Base-by-base conservation (phyloP, 2,797 vertebrate species). In the Notolepis coatsorum region DNA sequence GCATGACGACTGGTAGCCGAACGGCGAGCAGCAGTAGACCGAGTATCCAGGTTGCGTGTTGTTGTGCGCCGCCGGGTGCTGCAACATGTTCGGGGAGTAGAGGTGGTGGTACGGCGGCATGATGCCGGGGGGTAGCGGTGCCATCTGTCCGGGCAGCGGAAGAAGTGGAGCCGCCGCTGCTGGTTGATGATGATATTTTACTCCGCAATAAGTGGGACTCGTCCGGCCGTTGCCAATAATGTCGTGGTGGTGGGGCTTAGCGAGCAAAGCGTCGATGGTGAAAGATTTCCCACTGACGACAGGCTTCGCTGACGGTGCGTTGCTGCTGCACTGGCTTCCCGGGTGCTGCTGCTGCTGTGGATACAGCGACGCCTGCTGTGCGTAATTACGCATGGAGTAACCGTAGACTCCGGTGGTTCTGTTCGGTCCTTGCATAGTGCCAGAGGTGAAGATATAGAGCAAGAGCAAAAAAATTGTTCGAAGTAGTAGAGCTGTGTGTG, bases 251-350 rank as follows among this genome's bases (percentile, higher is more conserved):
- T 89, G 88, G 0, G 94, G 87, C 41, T 84, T 92, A 7, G 93
- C 92, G 27, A 96, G 92, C 54, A 96, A 82, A 38, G 95, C 92
- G 6, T 96, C 95, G 21, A 95, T 93, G 2, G 94, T 94, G 86
- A 96, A 96, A 0, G 95, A 89, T 59, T 92, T 92, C 4, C 84
- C 89, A 10, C 21, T 68, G 42, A 68, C 28, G 42, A 68, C 28
- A n/a, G 79, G 80, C 60, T 87, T 91, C 10, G 88, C 30, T 0
- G 62, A 9, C 0, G 71, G 56, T n/a, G n/a, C 2, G 54, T 47
- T 24, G 65, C 61, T 23, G 68, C 45, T n/a, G 58, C 86, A 85
- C 20, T 69, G 81, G 39, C 45, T 75, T 25, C 65, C 73, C 10
- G 57, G 66, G 59, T 80, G 82, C 58, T 82, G 89, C 10, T 55